Evolutionary conservation across 1,140 invertebrate genomes (phyloP), one percentile per base, ranked within the genome.

Genomic region (Tribolium madens): DNA sequence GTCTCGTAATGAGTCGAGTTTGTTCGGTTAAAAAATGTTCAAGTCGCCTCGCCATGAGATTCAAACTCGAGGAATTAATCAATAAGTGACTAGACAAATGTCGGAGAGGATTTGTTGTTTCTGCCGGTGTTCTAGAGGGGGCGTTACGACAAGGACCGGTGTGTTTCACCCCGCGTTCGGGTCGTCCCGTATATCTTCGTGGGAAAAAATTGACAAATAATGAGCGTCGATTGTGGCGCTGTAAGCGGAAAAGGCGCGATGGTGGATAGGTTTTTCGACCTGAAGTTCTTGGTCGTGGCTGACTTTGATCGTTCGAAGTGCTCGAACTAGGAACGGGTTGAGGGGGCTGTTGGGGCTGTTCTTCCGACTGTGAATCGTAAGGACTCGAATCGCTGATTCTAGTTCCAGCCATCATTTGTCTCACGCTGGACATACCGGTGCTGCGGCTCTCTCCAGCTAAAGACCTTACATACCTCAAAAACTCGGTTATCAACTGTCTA

Each of bases 401-500:
- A 1, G 85, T 85, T 5, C 84, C 84, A 6, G 85, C 85, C 85
- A 86, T 85, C 85, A 86, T 86, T 76, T 85, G 84, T 47, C 85
- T 48, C 7, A 86, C 84, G 53, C 83, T 84, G 0, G 83, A 84
- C 50, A 86, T 76, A 13, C 82, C 80, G 3, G 80, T 64, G 18
- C 76, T 82, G 12, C 83, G 72, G 31, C 76, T 79, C 36, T 79
- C 76, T 9, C 76, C 77, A 1, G 50, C 36, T n/a, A 74, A 2
- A 12, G 64, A 76, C 5, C 77, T 68, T 1, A 92, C 89, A 69
- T 91, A 89, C 64, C 88, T 82, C 48, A 91, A 88, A 33, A 93
- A 84, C 81, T 91, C 89, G 72, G 90, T 88, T 87, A 91, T 90
- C 87, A 92, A 90, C 73, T 85, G 86, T 4, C 91, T 88, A 18